Percentiles rank a stretch among this genome's conserved stretches.
These are phyloP conservation scores for Pseudomyrmex sp. DNA, from an alignment of 1,140 invertebrate species.

Conservation along the genomic window DNA sequence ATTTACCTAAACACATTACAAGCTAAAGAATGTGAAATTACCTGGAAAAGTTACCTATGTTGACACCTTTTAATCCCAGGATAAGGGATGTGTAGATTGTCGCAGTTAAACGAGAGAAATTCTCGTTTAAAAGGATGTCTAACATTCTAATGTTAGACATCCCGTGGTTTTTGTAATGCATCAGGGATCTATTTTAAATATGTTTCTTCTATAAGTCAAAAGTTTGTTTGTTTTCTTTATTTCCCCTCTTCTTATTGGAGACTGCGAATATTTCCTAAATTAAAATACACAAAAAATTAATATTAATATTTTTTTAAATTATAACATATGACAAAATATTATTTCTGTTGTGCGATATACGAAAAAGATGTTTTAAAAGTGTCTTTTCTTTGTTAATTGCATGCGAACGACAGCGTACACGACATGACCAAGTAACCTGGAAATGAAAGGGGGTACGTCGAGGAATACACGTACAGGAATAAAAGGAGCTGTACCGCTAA, in stretches of 20 bases:
- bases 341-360: neutral
- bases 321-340: neutral
- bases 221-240: too few relatives aligned
- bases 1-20: neutral
- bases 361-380: conserved; percentile 10
- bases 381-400: conserved; percentile 45
- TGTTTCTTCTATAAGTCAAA: too few relatives aligned
- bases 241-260: too few relatives aligned
- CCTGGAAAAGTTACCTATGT: neutral
- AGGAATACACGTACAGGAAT: conserved; percentile 75
- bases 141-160: too few relatives aligned
- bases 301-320: conserved; percentile 28
- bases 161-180: too few relatives aligned
- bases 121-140: neutral
- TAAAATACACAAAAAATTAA: neutral
- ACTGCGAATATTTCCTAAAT: too few relatives aligned
- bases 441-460: conserved; percentile 74
- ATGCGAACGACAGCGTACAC: conserved; percentile 40
- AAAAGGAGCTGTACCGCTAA: conserved; percentile 81
- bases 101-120: conserved; percentile 47
- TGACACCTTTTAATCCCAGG: conserved; percentile 55
- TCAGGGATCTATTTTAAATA: too few relatives aligned
- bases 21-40: conserved; percentile 17
- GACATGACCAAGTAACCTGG: conserved; percentile 82
- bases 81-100: neutral